These are phyloP conservation scores for Tribolium freemani DNA, from an alignment of 2,888 invertebrate species.

Conservation along the genomic window DNA sequence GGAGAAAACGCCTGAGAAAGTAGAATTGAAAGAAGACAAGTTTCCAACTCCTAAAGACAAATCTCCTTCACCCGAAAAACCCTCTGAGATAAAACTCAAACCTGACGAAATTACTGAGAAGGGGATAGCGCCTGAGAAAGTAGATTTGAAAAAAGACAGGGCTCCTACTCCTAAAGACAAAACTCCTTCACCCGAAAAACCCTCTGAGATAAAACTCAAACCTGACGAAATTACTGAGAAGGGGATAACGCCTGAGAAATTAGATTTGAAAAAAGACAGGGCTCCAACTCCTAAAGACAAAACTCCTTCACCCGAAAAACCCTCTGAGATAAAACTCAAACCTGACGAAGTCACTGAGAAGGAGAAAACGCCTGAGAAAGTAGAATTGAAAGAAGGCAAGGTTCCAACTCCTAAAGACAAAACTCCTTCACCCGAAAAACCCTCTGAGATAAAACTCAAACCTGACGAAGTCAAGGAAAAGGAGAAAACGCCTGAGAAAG, in stretches of 20 bases:
- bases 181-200: constrained; percentile 1
- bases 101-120: background rate
- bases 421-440: background rate
- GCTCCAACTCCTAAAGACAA: background rate
- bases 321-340: background rate
- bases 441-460: background rate
- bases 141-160: constrained; percentile 45
- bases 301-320: background rate
- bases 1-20: too few species aligned
- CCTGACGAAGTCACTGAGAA: background rate
- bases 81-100: background rate
- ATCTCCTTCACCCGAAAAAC: background rate
- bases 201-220: background rate
- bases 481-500: background rate
- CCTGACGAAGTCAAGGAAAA: background rate
- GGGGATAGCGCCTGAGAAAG: background rate
- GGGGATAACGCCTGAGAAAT: background rate
- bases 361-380: background rate
- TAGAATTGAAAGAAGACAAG: too few species aligned
- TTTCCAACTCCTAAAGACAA: background rate
- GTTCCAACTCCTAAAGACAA: background rate
- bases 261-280: background rate
- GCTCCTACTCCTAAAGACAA: background rate
- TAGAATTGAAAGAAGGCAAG: background rate
- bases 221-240: background rate